These are phyloP conservation scores for Dryas iulia DNA, from an alignment of 1,140 invertebrate genomes.

Conservation along the genomic window DNA sequence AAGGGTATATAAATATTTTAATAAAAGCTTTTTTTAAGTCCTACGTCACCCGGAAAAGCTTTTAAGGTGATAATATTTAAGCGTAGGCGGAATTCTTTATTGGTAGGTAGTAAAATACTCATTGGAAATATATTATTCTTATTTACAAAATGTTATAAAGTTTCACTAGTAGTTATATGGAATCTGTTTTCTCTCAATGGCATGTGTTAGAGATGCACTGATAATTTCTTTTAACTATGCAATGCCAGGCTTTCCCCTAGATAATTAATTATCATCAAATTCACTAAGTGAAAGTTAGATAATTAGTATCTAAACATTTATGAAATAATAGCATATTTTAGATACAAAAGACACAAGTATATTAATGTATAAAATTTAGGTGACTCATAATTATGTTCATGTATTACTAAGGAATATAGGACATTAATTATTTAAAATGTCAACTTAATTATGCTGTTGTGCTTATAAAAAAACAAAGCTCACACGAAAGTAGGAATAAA, in stretches of 20 bases:
- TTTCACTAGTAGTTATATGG: slow-evolving; percentile 14
- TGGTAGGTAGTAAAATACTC: background rate
- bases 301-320: slow-evolving; percentile 20
- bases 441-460: background rate
- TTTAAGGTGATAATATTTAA: slow-evolving; percentile 21
- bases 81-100: slow-evolving; percentile 53
- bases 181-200: slow-evolving; percentile 34
- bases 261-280: slow-evolving; percentile 49
- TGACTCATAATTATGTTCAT: background rate
- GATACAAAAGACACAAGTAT: background rate
- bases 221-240: slow-evolving; percentile 51
- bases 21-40: background rate
- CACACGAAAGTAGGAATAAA: too few species aligned
- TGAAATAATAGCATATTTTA: slow-evolving; percentile 2
- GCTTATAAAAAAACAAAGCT: background rate
- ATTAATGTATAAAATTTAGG: background rate
- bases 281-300: slow-evolving; percentile 51
- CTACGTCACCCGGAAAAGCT: slow-evolving; percentile 5
- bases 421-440: background rate
- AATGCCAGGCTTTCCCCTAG: slow-evolving; percentile 49
- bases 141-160: background rate
- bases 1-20: background rate
- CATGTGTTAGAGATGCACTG: slow-evolving; percentile 57
- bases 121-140: background rate
- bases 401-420: background rate